These are phyloP conservation scores for Nautilus pompilius DNA, from an alignment of 1,140 invertebrate species.

Conservation along the genomic window DNA sequence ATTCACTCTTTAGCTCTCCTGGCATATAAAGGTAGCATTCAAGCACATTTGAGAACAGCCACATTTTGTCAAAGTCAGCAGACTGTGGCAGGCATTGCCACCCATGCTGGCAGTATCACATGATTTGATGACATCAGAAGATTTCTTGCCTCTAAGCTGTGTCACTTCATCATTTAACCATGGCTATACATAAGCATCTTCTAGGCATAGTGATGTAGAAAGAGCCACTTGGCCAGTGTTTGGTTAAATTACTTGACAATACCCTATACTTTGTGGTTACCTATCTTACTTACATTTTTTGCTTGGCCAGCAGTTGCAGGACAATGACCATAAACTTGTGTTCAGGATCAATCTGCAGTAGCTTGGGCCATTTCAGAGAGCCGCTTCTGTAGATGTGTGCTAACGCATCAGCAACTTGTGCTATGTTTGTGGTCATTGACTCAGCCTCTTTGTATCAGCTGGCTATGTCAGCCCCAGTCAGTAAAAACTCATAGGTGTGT, in stretches of 20 bases:
- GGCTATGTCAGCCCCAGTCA: slow-evolving; percentile 19
- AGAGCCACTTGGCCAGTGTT: slow-evolving; percentile 10
- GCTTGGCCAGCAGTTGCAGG: slow-evolving; percentile 14
- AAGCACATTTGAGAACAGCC: background rate
- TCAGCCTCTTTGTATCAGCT: slow-evolving; percentile 18
- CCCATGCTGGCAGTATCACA: slow-evolving; percentile 4
- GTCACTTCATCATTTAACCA: slow-evolving; percentile 13
- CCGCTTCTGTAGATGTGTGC: slow-evolving; percentile 17
- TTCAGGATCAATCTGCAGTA: slow-evolving; percentile 17
- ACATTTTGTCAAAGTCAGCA: slow-evolving; percentile 4
- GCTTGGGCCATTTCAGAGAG: slow-evolving; percentile 14
- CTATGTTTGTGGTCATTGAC: slow-evolving; percentile 12
- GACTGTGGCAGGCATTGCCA: background rate
- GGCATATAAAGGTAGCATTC: slow-evolving; percentile 16
- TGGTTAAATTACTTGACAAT: slow-evolving; percentile 11
- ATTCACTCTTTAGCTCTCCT: slow-evolving; percentile 22
- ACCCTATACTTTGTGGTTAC: no score
- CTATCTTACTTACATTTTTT: slow-evolving; percentile 6
- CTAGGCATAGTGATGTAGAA: no score
- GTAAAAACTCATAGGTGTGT: slow-evolving; percentile 15
- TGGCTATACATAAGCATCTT: slow-evolving; percentile 7
- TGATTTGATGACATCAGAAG: slow-evolving; percentile 11
- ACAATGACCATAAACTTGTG: slow-evolving; percentile 17
- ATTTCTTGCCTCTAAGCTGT: slow-evolving; percentile 12
- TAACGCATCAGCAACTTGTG: slow-evolving; percentile 17